Evolutionary conservation across 1,140 invertebrate species (phyloP), one percentile per base, ranked within the genome.

Genomic region (Nephotettix cincticeps): DNA sequence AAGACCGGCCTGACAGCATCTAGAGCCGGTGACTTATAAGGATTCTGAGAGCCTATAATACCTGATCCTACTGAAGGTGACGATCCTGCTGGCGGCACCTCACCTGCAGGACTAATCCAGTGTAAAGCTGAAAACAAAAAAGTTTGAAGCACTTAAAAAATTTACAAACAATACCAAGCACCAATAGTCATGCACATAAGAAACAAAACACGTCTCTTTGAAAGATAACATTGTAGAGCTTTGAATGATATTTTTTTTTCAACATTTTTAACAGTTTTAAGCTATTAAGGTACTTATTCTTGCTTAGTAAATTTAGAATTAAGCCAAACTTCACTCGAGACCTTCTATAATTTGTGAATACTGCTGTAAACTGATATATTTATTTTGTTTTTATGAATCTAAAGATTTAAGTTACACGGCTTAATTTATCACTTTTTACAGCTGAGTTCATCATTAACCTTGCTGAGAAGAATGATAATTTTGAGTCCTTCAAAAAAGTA

Each of bases 381-480:
- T 56, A 9, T 13, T 11, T 9, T 56, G 21, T 56, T n/a, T 11
- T 23, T 54, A 23, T 54, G n/a, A n/a, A n/a, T 17, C 11, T 47
- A 27, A 65, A 61, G 54, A 6, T 32, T 3, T 29, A 11, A 21
- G 25, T 43, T 28, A n/a, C 67, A 61, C 64, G 3, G 25, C 58
- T 29, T 64, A 70, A 54, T 23, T 9, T 66, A n/a, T 69, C 63
- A 36, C 79, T 75, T 77, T 77, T 90, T 90, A 69, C 83, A 94
- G 97, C 97, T 71, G 97, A 99, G 84, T 99, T 95, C 79, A 95
- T 99, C 11, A 99, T 99, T 75, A 89, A 93, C 78, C 84, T 99
- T 72, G 93, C 96, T 1, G 91, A 96, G 71, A 91, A 95, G 80
- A 93, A 96, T 83, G 86, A 88, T 43, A 91, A 88, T 1, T 93